Evolutionary conservation across 2,888 invertebrate species (phyloP), one percentile per base, ranked within the genome.

Genomic region (Pinctada fucata): DNA sequence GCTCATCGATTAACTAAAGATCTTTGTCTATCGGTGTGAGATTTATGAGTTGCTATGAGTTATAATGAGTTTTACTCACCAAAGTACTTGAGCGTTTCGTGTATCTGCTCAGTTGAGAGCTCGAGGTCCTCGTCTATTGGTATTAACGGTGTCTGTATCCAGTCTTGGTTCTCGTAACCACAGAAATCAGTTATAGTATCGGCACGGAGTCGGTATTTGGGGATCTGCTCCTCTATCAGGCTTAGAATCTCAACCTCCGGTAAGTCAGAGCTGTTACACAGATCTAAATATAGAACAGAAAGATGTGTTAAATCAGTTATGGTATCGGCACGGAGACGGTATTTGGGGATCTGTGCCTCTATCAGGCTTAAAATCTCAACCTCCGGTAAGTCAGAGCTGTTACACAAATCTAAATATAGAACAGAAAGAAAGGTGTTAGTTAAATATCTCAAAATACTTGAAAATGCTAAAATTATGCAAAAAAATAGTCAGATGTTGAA

Each of bases 181-280:
- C 85, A 95, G 94, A 98, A 98, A 93, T 96, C 95, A 66, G 98
- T 98, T 88, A 98, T 94, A 87, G 97, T 96, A 94, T 99, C 98
- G 78, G 97, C 97, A 92, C 98, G 95, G 83, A 99, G 95, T 91
- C 96, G 96, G 93, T 99, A 99, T 92, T 96, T 95, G 75, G 98
- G 98, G 93, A 98, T 97, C 93, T 97, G 96, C 93, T 98, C 98
- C 94, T 97, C 97, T 88, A 98, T 94, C 87, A 98, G 94, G 93
- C 97, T 97, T 93, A 98, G 96, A 91, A 98, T 97, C 94, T 98
- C 98, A 91, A 98, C 97, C 94, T 98, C 98, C 84, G 97, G 97
- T 93, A 97, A 95, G 93, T 97, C 96, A 93, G 96, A 97, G 93
- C 95, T 96, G 94, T 96, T 97, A 95, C 97, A 97, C 94, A 98